Evolutionary conservation across 1,140 invertebrate genomes (phyloP).

Genomic region (Ceratosolen solmsi): DNA sequence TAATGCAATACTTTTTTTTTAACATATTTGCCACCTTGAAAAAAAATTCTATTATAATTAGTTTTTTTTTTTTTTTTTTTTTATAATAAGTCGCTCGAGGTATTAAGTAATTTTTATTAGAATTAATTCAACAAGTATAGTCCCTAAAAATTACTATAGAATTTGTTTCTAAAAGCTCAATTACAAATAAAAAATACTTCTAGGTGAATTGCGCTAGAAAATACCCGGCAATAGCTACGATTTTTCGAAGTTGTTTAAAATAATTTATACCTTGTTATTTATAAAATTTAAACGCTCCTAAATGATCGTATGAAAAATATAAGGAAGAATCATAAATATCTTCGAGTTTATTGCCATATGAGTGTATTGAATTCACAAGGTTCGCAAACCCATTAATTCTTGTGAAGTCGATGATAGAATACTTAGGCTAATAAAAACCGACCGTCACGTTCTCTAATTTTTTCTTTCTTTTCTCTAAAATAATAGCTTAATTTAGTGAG

Average conservation of each 20-base stretch:
- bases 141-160: no score
- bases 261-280: neutral
- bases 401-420: neutral
- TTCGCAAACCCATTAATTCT: neutral
- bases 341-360: neutral
- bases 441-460: neutral
- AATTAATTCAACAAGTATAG: no score
- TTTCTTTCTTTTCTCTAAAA: neutral
- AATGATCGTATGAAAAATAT: neutral
- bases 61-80: no score
- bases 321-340: neutral
- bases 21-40: no score
- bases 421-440: neutral
- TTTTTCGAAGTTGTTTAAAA: neutral
- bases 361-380: slow-evolving; percentile 1
- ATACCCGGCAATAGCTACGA: no score
- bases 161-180: no score
- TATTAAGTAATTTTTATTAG: no score
- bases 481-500: neutral
- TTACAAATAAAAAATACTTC: no score
- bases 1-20: no score
- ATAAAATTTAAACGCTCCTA: neutral
- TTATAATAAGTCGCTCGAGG: no score
- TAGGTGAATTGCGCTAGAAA: no score
- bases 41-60: no score